Evolutionary conservation across 2,888 invertebrate species (phyloP).

Genomic region (Drosophila neotestacea): DNA sequence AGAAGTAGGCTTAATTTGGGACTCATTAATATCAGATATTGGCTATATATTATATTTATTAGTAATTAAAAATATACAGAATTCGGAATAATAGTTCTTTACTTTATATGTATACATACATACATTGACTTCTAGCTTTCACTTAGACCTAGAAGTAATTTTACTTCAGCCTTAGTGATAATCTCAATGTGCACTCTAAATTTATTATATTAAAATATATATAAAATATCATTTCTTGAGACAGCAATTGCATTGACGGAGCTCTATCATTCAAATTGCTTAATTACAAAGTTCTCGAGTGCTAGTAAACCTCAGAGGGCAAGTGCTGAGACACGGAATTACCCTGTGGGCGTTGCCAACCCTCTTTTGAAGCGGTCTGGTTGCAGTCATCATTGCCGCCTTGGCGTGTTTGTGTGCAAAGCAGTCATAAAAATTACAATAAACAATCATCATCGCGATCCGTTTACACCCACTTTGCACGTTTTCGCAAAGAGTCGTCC

Average conservation of each 20-base stretch:
- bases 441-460: slow-evolving; percentile 80
- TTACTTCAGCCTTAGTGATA: background rate
- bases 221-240: slow-evolving; percentile 1
- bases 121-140: background rate
- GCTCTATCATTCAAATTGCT: slow-evolving; percentile 54
- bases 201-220: too few relatives aligned
- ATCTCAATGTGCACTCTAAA: background rate
- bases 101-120: background rate
- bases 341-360: slow-evolving; percentile 23
- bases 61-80: background rate
- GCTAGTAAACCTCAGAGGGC: slow-evolving; percentile 10
- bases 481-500: slow-evolving; percentile 68
- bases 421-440: slow-evolving; percentile 82
- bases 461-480: slow-evolving; percentile 83
- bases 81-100: background rate
- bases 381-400: slow-evolving; percentile 75
- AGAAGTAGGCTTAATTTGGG: too few relatives aligned
- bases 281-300: slow-evolving; percentile 73
- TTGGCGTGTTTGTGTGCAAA: slow-evolving; percentile 82
- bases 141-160: too few relatives aligned
- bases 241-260: background rate
- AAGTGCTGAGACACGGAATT: slow-evolving; percentile 32
- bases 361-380: slow-evolving; percentile 14
- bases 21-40: background rate
- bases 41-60: background rate